Percentiles rank a stretch among this genome's conserved stretches.
Conservation (phyloP, 2,113 vertebrate genomes). For the human (Homo sapiens) region DNA sequence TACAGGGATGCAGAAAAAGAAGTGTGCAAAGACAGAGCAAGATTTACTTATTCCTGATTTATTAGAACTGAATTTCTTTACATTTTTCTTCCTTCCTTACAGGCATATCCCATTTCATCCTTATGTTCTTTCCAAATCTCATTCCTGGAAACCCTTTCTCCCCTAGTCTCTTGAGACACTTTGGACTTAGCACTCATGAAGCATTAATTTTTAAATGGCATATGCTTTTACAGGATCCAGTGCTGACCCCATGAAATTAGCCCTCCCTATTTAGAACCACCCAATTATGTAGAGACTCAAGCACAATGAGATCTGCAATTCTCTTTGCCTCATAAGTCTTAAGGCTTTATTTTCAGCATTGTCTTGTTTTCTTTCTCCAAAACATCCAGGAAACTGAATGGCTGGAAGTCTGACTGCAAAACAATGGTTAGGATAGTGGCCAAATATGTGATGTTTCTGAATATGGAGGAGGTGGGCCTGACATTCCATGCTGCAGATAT, state of each 20-base stretch:
- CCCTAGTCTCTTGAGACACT: not conserved
- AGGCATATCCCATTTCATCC: not conserved
- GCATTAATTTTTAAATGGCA: conserved; percentile 70
- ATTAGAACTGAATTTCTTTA: not conserved
- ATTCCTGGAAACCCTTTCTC: conserved; percentile 60
- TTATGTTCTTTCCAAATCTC: not conserved
- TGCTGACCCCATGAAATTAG: conserved; percentile 48
- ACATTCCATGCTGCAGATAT: not conserved
- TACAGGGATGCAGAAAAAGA: not conserved
- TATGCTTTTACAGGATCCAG: conserved; percentile 21
- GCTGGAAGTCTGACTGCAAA: not conserved
- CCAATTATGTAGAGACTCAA: not conserved
- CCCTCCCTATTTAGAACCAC: conserved; percentile 26
- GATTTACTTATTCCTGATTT: not conserved
- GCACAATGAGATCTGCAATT: conserved; percentile 1
- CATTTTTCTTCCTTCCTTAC: conserved; percentile 6
- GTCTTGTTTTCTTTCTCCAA: conserved; percentile 13
- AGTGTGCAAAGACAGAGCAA: not conserved
- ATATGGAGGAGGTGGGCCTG: not conserved
- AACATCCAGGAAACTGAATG: not conserved
- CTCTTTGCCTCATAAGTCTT: not conserved
- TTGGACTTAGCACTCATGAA: conserved; percentile 30
- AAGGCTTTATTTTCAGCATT: not conserved
- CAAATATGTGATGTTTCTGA: not conserved
- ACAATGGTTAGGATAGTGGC: not conserved